phyloP scores from a whole-genome alignment of 1,140 invertebrate species.

The Tenebrio molitor region DNA sequence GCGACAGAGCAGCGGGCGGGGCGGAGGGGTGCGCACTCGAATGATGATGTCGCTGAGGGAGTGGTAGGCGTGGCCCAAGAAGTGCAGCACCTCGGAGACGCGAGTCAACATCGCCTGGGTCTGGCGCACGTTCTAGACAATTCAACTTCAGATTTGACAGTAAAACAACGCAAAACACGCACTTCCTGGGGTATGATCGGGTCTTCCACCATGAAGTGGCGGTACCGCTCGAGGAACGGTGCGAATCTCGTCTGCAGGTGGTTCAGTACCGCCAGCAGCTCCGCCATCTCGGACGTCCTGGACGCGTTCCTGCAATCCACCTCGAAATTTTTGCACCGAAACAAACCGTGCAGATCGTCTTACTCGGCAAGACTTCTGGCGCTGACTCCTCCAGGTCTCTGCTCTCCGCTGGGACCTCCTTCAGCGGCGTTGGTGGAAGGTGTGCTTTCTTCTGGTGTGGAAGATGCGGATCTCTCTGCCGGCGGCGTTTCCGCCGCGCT shows the following conservation, averaged over 20 bases:
- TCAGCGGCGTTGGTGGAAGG: constrained; percentile 25
- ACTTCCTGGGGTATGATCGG: constrained; percentile 70
- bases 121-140: constrained; percentile 65
- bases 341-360: constrained; percentile 13
- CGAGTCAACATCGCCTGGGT: constrained; percentile 78
- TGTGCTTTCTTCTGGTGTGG: constrained; percentile 56
- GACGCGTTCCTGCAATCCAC: constrained; percentile 63
- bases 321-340: constrained; percentile 1
- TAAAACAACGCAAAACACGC: constrained; percentile 56
- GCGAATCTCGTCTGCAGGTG: constrained; percentile 74
- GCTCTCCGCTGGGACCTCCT: neutral
- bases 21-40: constrained; percentile 76
- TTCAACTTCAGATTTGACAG: neutral
- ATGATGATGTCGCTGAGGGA: constrained; percentile 88
- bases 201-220: constrained; percentile 72
- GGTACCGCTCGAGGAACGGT: constrained; percentile 75
- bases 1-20: constrained; percentile 78
- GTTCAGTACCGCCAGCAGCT: constrained; percentile 72
- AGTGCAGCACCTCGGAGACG: constrained; percentile 85
- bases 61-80: constrained; percentile 89
- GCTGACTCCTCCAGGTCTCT: constrained; percentile 9
- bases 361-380: constrained; percentile 20
- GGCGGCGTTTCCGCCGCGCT: constrained; percentile 40
- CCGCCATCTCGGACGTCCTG: constrained; percentile 72
- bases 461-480: constrained; percentile 48